Base-by-base conservation (phyloP, 2,797 vertebrate genomes). In the Mormyrus hasselquistii region DNA sequence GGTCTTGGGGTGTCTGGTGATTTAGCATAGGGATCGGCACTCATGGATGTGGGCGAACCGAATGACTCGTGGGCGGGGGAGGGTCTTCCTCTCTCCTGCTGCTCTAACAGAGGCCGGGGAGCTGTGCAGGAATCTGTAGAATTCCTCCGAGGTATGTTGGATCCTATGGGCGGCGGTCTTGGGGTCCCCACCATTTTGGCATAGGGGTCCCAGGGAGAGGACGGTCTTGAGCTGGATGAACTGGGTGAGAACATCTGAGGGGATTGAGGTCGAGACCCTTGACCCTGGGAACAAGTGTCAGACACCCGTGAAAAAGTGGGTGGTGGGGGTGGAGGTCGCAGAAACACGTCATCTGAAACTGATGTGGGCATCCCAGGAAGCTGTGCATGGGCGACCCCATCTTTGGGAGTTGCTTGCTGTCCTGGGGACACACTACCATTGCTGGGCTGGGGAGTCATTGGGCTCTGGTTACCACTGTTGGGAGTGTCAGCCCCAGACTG, bases 181-280 rank as follows among this genome's bases (percentile, higher is more conserved):
- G 98, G 97, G 10, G 98, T 98, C 41, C 98, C 98, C 25, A 95
- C 96, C 93, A 97, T 96, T 93, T 98, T 99, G 86, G 94, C 94
- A 34, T 98, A 99, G 0, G 97, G 97, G 92, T 99, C 98, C 95
- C 97, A 93, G 0, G 98, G 98, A n/a, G 98, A 99, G 14, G 96
- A 95, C 7, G 98, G 97, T 47, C 97, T 96, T 3, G 97, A 93
- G 91, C 88, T 94, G 69, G 96, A 93, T 10, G 92, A 92, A 53
- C 94, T 94, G 2, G 97, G 94, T 25, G 97, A 95, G 92, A 97
- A 97, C 92, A 97, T 95, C 89, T 97, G 98, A 0, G 97, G 97
- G 2, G 97, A 96, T 0, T 92, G 87, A 0, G 95, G 91, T 89
- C 95, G 95, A 89, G 95, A 89, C 55, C 90, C 25, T 82, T 95